Evolutionary conservation across 2,888 invertebrate genomes (phyloP).

Genomic region (Caradrina clavipalpis): DNA sequence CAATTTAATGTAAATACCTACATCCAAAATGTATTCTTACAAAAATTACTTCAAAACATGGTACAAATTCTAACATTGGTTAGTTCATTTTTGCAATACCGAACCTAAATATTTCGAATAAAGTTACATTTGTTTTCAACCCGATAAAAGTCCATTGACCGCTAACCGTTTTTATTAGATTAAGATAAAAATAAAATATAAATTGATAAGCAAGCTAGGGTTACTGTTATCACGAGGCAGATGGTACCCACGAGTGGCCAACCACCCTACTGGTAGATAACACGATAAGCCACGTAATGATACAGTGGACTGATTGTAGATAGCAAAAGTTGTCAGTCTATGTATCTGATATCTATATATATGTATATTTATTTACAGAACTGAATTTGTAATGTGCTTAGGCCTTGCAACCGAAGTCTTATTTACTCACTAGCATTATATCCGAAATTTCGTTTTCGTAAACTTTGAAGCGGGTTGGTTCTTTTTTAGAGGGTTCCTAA

Average conservation of each 20-base stretch:
- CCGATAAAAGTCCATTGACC: background rate
- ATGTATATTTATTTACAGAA: background rate
- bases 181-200: constrained; percentile 22
- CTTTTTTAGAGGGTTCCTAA: no score
- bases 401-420: no score
- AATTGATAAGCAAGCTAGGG: constrained; percentile 26
- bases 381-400: background rate
- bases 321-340: constrained; percentile 15
- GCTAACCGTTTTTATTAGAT: constrained; percentile 5
- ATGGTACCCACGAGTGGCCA: constrained; percentile 35
- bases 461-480: no score
- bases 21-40: no score
- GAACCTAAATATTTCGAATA: no score
- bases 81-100: no score
- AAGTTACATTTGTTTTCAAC: background rate
- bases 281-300: constrained; percentile 47
- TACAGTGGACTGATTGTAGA: constrained; percentile 40
- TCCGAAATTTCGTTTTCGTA: no score
- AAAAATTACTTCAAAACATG: no score
- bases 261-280: constrained; percentile 36
- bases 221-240: constrained; percentile 37
- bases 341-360: background rate
- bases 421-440: no score
- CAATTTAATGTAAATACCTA: no score
- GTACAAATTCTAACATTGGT: no score